Percentiles rank a stretch among this genome's conserved stretches.
Evolutionary conservation across 2,797 vertebrate genomes (phyloP).

Genomic region (Kryptopterus vitreolus): DNA sequence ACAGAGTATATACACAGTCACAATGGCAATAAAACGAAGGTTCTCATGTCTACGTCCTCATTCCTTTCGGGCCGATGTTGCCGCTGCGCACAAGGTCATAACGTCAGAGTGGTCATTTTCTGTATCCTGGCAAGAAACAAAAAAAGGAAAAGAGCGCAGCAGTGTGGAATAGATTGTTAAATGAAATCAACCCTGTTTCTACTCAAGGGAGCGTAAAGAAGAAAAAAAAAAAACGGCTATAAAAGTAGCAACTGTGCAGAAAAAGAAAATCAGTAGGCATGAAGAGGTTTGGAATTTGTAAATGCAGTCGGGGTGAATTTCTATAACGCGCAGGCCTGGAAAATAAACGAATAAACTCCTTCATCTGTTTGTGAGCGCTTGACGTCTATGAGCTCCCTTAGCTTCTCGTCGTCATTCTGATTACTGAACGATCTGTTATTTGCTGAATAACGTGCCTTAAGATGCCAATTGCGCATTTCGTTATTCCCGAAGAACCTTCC

Average conservation of each 20-base stretch:
- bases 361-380: too few species aligned
- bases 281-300: slow-evolving; percentile 9
- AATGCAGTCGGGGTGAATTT: background rate
- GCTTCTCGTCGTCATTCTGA: background rate
- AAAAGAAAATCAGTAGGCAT: slow-evolving; percentile 28
- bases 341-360: background rate
- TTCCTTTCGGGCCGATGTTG: background rate
- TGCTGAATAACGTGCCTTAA: background rate
- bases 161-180: slow-evolving; percentile 34
- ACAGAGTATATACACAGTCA: background rate
- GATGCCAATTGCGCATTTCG: background rate
- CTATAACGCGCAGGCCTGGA: background rate
- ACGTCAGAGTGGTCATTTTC: slow-evolving; percentile 4
- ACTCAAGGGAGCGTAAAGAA: slow-evolving; percentile 11
- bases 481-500: background rate
- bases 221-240: background rate
- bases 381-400: too few species aligned
- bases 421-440: background rate
- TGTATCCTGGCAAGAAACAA: background rate
- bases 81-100: background rate
- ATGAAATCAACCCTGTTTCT: slow-evolving; percentile 19
- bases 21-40: background rate
- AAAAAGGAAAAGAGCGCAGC: slow-evolving; percentile 3
- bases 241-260: slow-evolving; percentile 5
- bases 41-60: background rate